Percentiles rank a stretch among this genome's conserved stretches.
These are phyloP conservation scores for Anarsia innoxiella DNA, from an alignment of 2,888 invertebrate species.

Conservation along the genomic window DNA sequence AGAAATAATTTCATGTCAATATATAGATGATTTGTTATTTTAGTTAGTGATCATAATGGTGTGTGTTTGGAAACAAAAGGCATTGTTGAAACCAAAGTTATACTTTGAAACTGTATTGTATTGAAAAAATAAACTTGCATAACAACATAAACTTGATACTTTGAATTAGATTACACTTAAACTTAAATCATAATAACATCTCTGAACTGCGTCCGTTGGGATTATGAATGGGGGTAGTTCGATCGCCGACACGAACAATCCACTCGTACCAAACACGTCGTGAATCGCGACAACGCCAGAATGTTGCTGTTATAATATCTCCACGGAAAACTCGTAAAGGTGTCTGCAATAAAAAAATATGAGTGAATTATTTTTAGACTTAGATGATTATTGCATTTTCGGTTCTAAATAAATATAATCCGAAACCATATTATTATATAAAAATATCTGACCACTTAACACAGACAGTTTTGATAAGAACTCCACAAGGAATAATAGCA, in stretches of 20 bases:
- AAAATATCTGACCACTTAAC: background rate
- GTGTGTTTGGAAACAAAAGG: too few species aligned
- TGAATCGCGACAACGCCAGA: conserved; percentile 88
- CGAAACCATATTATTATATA: background rate
- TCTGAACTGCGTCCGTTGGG: conserved; percentile 58
- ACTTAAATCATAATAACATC: conserved; percentile 65
- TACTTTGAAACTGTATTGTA: too few species aligned
- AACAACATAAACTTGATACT: background rate
- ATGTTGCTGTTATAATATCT: conserved; percentile 83
- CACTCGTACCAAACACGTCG: conserved; percentile 98
- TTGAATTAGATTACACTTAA: background rate
- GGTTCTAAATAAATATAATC: too few species aligned
- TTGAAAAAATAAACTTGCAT: background rate
- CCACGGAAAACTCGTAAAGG: conserved; percentile 83
- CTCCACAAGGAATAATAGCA: too few species aligned
- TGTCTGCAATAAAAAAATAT: conserved; percentile 66
- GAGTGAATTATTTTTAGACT: too few species aligned
- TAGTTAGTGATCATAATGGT: too few species aligned
- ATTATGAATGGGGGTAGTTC: conserved; percentile 51
- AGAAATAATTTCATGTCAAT: too few species aligned
- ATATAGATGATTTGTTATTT: too few species aligned
- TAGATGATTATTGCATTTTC: too few species aligned
- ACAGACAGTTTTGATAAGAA: too few species aligned
- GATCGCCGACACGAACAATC: conserved; percentile 73
- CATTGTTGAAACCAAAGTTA: too few species aligned